Evolutionary conservation across 2,888 invertebrate genomes (phyloP).

Genomic region (Zaprionus bogoriensis): DNA sequence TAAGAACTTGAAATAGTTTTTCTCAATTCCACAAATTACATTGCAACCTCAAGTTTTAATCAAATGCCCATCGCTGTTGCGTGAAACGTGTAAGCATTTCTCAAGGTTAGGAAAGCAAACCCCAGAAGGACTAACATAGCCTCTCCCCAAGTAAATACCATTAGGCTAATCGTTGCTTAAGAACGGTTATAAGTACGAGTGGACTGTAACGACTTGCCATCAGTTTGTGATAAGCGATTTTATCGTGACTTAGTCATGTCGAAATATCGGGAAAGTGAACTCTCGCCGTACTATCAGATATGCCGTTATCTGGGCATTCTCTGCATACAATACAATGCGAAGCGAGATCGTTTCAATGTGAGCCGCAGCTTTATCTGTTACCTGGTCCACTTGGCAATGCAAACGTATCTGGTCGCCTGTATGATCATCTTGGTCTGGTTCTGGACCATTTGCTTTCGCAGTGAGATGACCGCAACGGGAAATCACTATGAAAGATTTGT

Average conservation of each 20-base stretch:
- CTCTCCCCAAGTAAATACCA: constrained; percentile 12
- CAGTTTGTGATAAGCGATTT: constrained; percentile 18
- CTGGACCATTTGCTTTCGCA: constrained; percentile 40
- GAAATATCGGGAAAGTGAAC: constrained; percentile 39
- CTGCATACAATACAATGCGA: constrained; percentile 52
- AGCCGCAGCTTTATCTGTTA: constrained; percentile 51
- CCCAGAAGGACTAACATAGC: neutral
- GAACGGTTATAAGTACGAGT: constrained; percentile 26
- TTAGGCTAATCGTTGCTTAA: constrained; percentile 5
- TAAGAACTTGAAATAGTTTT: no score
- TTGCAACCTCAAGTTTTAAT: no score
- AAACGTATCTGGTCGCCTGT: constrained; percentile 41
- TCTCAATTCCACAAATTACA: no score
- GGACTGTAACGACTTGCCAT: neutral
- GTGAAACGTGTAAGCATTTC: no score
- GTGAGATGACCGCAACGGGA: constrained; percentile 50
- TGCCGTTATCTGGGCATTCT: constrained; percentile 65
- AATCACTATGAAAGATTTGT: constrained; percentile 62
- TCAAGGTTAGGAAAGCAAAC: neutral
- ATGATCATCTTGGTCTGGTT: constrained; percentile 34
- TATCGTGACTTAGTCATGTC: constrained; percentile 9
- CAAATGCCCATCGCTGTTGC: no score
- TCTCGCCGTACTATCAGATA: constrained; percentile 49
- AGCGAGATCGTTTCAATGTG: constrained; percentile 32
- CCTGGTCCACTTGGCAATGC: constrained; percentile 45